Conservation (phyloP, 2,113 vertebrate species). For the Lepidothrix coronata region DNA sequence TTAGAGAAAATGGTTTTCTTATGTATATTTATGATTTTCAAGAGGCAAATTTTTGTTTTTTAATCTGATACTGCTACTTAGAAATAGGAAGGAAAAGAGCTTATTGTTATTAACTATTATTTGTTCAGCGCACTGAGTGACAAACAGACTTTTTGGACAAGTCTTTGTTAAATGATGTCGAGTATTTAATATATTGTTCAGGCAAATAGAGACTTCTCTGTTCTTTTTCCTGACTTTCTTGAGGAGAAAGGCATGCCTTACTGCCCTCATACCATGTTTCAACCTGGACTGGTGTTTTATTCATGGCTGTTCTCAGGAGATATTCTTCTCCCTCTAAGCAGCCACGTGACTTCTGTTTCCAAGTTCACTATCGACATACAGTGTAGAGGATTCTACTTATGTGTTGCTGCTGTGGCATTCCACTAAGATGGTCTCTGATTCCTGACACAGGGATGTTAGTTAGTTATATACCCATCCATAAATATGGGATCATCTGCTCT, state of each 20-base stretch:
- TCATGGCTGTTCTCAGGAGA: not conserved
- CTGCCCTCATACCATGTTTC: not conserved
- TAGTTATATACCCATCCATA: not conserved
- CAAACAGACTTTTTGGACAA: not conserved
- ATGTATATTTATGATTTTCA: not conserved
- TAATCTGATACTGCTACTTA: not conserved
- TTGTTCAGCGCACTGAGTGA: not conserved
- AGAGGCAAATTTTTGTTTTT: not conserved
- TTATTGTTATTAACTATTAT: not conserved
- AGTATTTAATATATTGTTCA: not conserved
- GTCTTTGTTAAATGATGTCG: not conserved
- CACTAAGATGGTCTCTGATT: not conserved
- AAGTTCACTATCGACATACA: not conserved
- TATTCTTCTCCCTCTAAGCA: not conserved
- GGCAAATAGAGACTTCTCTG: not conserved
- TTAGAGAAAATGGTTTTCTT: not conserved
- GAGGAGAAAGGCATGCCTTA: not conserved
- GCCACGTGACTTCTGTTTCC: not conserved
- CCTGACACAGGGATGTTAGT: not conserved
- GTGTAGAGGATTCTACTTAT: not conserved
- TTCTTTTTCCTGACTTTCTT: not conserved
- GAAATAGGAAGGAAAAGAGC: not conserved
- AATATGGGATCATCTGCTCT: not conserved
- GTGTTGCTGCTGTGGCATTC: not conserved
- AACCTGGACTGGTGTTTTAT: not conserved